Evolutionary conservation across 2,888 invertebrate species (phyloP), one percentile per base, ranked within the genome.

Genomic region (Entomobrya multifasciata): DNA sequence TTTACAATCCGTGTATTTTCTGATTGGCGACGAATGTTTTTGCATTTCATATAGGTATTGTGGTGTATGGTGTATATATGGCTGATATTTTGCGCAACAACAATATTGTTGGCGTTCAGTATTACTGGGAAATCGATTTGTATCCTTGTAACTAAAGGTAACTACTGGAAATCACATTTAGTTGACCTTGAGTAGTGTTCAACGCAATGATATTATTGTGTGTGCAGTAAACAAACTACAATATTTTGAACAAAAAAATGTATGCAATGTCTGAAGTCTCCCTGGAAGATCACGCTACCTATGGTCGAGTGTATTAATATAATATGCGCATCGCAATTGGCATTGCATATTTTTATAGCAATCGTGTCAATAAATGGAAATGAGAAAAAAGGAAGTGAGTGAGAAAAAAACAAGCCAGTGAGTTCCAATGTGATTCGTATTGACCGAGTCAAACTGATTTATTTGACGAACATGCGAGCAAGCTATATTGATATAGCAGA

Each of bases 361-460:
- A n/a, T 65, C 65, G 10, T 65, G 65, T 65, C 41, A 65, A 41
- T 41, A 41, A n/a, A 65, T 41, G 15, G 36, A 30, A 62, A 30
- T 27, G 62, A 62, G 36, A 8, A 62, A 20, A 0, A n/a, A 3
- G 41, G 17, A 20, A 36, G 17, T 3, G 36, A 11, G 15, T 11
- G 1, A 41, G 20, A 20, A 0, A 65, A 41, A 15, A 41, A 41
- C 36, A n/a, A n/a, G n/a, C n/a, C n/a, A n/a, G n/a, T n/a, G n/a
- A n/a, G 41, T 25, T 65, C 20, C 65, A 65, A 65, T 13, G 20
- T 65, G 65, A 65, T 65, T 65, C 20, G 65, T 65, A 65, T 65
- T 65, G 65, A 20, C 17, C 41, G 41, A 65, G 65, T 41, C 65
- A 41, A 65, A 17, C 10, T 13, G 62, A 62, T 57, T 22, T 17